These are phyloP conservation scores for Pogonocichla stellata DNA, from an alignment of 2,113 vertebrate genomes.

Conservation along the genomic window DNA sequence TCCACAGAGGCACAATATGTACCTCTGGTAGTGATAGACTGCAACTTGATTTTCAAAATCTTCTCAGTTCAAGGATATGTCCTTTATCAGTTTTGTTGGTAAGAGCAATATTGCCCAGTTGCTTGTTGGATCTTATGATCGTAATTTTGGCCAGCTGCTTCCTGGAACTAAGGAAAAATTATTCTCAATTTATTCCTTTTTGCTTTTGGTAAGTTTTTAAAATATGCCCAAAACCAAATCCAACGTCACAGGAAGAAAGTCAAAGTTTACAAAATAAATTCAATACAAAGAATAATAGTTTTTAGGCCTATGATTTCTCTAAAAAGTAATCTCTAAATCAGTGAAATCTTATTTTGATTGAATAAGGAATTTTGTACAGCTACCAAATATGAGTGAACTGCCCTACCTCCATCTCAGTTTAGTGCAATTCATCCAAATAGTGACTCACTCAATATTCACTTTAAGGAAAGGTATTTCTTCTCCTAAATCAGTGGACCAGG, in stretches of 20 bases:
- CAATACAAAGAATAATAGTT: not conserved
- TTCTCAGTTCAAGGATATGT: not conserved
- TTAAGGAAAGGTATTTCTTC: not conserved
- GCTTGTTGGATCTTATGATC: not conserved
- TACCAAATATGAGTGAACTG: not conserved
- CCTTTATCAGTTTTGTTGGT: not conserved
- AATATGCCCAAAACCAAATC: not conserved
- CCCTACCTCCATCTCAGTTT: not conserved
- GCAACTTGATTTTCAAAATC: not conserved
- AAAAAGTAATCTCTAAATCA: not conserved
- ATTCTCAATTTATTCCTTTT: not conserved
- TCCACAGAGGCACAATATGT: not conserved
- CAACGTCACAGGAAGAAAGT: not conserved
- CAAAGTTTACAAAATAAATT: not conserved
- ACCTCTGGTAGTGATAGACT: not conserved
- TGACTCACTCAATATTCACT: not conserved
- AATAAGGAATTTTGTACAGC: not conserved
- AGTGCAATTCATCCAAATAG: not conserved
- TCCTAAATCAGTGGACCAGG: not conserved
- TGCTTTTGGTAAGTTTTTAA: not conserved
- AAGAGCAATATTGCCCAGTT: not conserved
- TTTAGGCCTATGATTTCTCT: not conserved
- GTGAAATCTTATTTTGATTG: not conserved
- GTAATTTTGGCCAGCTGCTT: not conserved
- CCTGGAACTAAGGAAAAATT: not conserved